These are phyloP conservation scores for Holcopasites calliopsidis DNA, from an alignment of 1,140 invertebrate species.

Conservation along the genomic window DNA sequence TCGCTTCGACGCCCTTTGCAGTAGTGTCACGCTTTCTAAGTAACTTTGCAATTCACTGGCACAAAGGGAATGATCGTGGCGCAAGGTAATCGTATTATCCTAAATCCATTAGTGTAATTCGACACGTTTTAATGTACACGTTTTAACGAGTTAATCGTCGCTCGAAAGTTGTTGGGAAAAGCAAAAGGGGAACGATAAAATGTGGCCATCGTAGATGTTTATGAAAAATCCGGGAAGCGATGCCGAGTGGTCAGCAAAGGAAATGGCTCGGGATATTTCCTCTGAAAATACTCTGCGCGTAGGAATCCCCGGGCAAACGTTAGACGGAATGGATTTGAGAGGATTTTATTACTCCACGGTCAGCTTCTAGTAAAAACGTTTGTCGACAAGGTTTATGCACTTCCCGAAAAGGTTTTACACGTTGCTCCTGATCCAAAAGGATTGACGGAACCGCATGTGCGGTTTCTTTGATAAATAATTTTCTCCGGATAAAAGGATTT, in stretches of 20 bases:
- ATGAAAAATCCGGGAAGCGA: conserved; percentile 2
- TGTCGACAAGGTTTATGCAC: not conserved
- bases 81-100: not conserved
- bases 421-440: not conserved
- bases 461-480: not conserved
- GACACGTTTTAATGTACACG: too few relatives aligned
- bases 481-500: conserved; percentile 40
- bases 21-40: too few relatives aligned
- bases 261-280: conserved; percentile 15
- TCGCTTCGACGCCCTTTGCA: not conserved
- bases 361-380: not conserved
- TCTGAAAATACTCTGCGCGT: conserved; percentile 36
- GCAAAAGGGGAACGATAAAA: not conserved
- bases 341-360: not conserved
- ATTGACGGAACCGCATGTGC: too few relatives aligned
- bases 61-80: not conserved
- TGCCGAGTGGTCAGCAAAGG: conserved; percentile 7
- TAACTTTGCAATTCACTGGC: not conserved
- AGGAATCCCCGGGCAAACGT: conserved; percentile 26
- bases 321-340: conserved; percentile 8
- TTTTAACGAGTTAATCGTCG: too few relatives aligned
- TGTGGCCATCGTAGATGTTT: conserved; percentile 21
- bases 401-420: not conserved
- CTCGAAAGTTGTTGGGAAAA: too few relatives aligned
- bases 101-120: conserved; percentile 18